Evolutionary conservation across 2,888 invertebrate species (phyloP).

Genomic region (Caenorhabditis drosophilae): DNA sequence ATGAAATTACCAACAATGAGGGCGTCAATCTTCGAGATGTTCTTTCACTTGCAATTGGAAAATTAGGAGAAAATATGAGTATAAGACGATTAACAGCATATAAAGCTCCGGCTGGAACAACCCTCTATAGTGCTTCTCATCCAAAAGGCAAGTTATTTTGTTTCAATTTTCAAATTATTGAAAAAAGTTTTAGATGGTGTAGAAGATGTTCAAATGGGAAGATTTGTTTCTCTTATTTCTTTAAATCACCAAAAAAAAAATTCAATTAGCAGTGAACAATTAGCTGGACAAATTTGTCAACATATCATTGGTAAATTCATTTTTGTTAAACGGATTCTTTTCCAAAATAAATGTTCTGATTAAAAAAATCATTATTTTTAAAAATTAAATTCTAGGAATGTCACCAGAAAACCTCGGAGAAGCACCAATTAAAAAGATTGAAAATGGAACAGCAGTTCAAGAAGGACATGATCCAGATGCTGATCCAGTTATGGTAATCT

Average conservation of each 20-base stretch:
- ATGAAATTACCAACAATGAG: slow-evolving; percentile 18
- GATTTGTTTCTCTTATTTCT: slow-evolving; percentile 60
- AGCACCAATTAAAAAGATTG: slow-evolving; percentile 20
- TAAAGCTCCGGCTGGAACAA: slow-evolving; percentile 48
- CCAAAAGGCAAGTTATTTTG: no score
- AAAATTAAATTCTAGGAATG: slow-evolving; percentile 40
- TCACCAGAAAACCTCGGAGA: slow-evolving; percentile 53
- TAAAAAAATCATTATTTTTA: not conserved
- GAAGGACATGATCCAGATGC: slow-evolving; percentile 33
- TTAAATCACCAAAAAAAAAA: slow-evolving; percentile 35
- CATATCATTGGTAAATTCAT: slow-evolving; percentile 47
- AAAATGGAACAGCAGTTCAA: slow-evolving; percentile 8
- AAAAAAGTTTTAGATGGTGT: no score
- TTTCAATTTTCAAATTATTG: no score
- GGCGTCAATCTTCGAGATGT: slow-evolving; percentile 46
- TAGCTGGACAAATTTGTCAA: slow-evolving; percentile 65
- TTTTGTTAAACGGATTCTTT: not conserved
- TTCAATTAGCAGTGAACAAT: slow-evolving; percentile 29
- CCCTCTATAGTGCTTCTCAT: slow-evolving; percentile 55
- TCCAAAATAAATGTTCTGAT: not conserved
- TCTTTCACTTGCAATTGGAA: slow-evolving; percentile 60
- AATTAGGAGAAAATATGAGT: slow-evolving; percentile 65
- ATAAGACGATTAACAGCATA: slow-evolving; percentile 46
- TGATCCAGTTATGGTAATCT: slow-evolving; percentile 17
- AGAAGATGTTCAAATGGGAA: slow-evolving; percentile 52